phyloP scores from a whole-genome alignment of 1,140 invertebrate genomes.

The Zelostemma sp. region DNA sequence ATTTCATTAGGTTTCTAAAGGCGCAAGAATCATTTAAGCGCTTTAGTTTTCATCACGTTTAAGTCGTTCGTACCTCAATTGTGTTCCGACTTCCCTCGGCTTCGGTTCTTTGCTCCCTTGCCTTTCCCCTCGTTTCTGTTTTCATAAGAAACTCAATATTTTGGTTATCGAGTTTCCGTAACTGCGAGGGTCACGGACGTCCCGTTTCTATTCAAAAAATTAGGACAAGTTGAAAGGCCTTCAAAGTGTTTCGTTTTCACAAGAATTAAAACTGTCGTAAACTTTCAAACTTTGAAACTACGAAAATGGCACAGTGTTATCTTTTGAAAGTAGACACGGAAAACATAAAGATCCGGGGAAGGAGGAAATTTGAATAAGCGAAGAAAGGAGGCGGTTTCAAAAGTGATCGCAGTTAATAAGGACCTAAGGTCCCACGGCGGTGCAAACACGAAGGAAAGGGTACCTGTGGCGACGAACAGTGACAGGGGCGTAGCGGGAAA shows the following conservation, averaged over 20 bases:
- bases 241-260: too few relatives aligned
- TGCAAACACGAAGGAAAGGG: conserved; percentile 55
- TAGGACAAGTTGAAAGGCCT: too few relatives aligned
- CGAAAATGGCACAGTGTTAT: too few relatives aligned
- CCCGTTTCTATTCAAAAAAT: too few relatives aligned
- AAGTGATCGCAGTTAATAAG: conserved; percentile 41
- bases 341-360: conserved; percentile 4
- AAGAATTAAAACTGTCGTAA: too few relatives aligned
- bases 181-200: conserved; percentile 9
- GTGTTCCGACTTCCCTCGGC: conserved; percentile 12
- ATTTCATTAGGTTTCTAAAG: too few relatives aligned
- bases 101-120: conserved; percentile 3
- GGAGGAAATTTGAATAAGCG: not conserved
- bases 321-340: not conserved
- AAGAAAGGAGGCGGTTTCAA: not conserved
- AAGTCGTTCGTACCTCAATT: conserved; percentile 33
- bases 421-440: conserved; percentile 41
- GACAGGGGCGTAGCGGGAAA: conserved; percentile 60
- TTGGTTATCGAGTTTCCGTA: conserved; percentile 60
- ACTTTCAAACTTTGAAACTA: too few relatives aligned
- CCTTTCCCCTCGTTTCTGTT: conserved; percentile 34
- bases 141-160: conserved; percentile 59
- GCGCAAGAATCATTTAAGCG: not conserved
- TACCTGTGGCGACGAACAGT: conserved; percentile 56
- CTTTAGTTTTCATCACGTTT: conserved; percentile 10